Evolutionary conservation across 2,888 invertebrate species (phyloP).

Genomic region (Odontothrips loti): DNA sequence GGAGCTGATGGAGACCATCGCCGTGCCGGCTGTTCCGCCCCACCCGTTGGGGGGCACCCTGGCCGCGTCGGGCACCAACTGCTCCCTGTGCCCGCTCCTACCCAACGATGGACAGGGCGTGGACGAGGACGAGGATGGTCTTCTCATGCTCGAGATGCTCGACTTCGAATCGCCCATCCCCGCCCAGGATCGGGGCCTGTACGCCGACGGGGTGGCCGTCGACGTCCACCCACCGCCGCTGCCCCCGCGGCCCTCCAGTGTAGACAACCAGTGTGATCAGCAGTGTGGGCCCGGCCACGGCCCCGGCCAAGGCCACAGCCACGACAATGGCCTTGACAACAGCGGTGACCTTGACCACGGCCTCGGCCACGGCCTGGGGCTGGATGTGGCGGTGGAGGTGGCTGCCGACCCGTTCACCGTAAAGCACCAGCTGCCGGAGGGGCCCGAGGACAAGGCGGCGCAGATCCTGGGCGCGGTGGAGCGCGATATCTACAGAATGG

Average conservation of each 20-base stretch:
- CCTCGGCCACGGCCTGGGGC: neutral
- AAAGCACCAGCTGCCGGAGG: slow-evolving; percentile 31
- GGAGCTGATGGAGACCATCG: slow-evolving; percentile 5
- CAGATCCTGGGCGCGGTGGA: slow-evolving; percentile 30
- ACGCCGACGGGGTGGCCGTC: too few relatives aligned
- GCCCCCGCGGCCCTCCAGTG: neutral
- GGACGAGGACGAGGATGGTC: neutral
- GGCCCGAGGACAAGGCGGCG: slow-evolving; percentile 14
- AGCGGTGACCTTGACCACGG: neutral
- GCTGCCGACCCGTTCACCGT: slow-evolving; percentile 34
- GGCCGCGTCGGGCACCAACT: neutral
- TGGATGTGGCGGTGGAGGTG: neutral
- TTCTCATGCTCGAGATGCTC: neutral
- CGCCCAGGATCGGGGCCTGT: too few relatives aligned
- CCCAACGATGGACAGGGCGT: neutral
- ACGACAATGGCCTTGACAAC: neutral
- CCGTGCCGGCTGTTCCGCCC: neutral
- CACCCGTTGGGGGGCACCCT: neutral
- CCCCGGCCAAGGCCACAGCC: neutral
- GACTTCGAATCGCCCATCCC: neutral
- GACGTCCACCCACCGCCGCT: neutral
- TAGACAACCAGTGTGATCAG: slow-evolving; percentile 13
- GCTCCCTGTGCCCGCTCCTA: neutral
- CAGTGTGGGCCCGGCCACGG: neutral
- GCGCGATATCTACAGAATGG: slow-evolving; percentile 14